phyloP scores from a whole-genome alignment of 1,140 invertebrate genomes.

The Mamestra configurata region DNA sequence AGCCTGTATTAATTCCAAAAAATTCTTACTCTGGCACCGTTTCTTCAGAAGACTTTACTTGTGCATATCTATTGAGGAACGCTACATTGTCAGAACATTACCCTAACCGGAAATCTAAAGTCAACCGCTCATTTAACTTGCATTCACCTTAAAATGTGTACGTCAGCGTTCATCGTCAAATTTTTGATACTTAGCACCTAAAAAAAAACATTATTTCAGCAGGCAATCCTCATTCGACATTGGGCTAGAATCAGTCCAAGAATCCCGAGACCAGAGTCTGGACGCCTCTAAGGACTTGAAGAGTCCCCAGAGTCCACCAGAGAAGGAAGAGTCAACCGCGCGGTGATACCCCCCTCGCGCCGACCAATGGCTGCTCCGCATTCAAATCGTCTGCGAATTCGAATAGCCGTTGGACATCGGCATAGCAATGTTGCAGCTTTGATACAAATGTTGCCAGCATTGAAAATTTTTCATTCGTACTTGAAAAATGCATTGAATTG shows the following conservation, averaged over 20 bases:
- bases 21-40: too few relatives aligned
- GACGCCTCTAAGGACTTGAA: slow-evolving; percentile 55
- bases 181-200: too few relatives aligned
- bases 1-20: too few relatives aligned
- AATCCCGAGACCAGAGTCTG: slow-evolving; percentile 67
- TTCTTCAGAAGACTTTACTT: too few relatives aligned
- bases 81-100: too few relatives aligned
- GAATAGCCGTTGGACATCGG: slow-evolving; percentile 36
- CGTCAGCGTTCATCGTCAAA: too few relatives aligned
- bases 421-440: slow-evolving; percentile 3
- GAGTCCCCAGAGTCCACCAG: slow-evolving; percentile 2
- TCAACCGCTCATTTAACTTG: too few relatives aligned
- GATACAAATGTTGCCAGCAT: slow-evolving; percentile 30
- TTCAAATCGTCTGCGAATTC: slow-evolving; percentile 48
- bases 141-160: too few relatives aligned
- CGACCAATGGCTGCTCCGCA: slow-evolving; percentile 39
- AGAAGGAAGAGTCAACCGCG: background rate
- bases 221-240: slow-evolving; percentile 82
- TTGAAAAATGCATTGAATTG: slow-evolving; percentile 40
- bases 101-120: too few relatives aligned
- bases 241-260: slow-evolving; percentile 76
- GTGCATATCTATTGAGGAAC: too few relatives aligned
- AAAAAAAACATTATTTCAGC: slow-evolving; percentile 40
- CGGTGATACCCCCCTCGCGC: slow-evolving; percentile 56
- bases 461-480: slow-evolving; percentile 7